phyloP scores from a whole-genome alignment of 2,888 invertebrate genomes.

The Rhyacophila evoluta region DNA sequence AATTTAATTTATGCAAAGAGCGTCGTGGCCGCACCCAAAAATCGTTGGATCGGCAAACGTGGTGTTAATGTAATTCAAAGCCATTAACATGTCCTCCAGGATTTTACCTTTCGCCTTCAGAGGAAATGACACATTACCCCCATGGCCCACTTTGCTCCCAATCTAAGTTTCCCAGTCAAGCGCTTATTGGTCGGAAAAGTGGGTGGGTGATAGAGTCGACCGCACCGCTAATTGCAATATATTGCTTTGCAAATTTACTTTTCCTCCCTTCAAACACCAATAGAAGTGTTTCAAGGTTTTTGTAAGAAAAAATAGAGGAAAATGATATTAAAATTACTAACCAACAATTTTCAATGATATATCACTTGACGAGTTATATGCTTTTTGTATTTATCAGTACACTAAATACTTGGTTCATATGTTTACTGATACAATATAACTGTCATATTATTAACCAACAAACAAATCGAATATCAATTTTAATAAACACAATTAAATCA shows the following conservation, averaged over 20 bases:
- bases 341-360: too few species aligned
- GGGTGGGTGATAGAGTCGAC: constrained; percentile 14
- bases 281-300: background rate
- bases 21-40: constrained; percentile 13
- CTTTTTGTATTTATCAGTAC: too few species aligned
- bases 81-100: constrained; percentile 50
- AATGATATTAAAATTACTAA: background rate
- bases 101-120: constrained; percentile 43
- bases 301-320: background rate
- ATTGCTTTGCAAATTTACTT: constrained; percentile 53
- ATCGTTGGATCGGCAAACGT: constrained; percentile 30
- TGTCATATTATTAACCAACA: too few species aligned
- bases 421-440: too few species aligned
- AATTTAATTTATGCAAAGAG: constrained; percentile 8
- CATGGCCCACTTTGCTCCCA: constrained; percentile 13
- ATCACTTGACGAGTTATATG: too few species aligned
- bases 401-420: too few species aligned
- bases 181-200: constrained; percentile 32
- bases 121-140: constrained; percentile 44
- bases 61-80: constrained; percentile 35
- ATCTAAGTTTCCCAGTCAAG: constrained; percentile 17
- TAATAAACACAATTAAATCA: too few species aligned
- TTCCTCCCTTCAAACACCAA: constrained; percentile 39
- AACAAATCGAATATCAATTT: too few species aligned
- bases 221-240: constrained; percentile 52